Conservation (phyloP, 2,888 invertebrate species). For the Heliothis peltigera region DNA sequence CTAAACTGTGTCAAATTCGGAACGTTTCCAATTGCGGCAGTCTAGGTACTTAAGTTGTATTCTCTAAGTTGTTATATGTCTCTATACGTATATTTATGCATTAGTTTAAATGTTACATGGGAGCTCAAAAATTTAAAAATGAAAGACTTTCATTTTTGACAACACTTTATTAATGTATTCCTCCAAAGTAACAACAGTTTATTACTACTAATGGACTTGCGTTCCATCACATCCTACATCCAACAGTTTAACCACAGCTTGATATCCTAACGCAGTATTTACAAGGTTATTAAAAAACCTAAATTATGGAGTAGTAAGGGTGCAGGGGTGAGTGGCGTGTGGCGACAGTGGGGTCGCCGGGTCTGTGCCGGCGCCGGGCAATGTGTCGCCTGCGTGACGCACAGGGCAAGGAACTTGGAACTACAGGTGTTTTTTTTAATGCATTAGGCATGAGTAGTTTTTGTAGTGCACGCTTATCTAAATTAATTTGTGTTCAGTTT, state of each 20-base stretch:
- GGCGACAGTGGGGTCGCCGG: conserved; percentile 41
- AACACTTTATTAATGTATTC: no score
- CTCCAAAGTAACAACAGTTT: no score
- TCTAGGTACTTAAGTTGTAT: no score
- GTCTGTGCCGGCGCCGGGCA: conserved; percentile 43
- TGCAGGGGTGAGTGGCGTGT: conserved; percentile 39
- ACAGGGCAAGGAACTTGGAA: conserved; percentile 34
- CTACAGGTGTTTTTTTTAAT: conserved; percentile 20
- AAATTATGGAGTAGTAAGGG: conserved; percentile 23
- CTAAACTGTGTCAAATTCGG: not conserved
- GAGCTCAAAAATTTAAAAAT: no score
- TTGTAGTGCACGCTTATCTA: not conserved
- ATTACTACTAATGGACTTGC: not conserved
- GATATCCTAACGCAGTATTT: conserved; percentile 13
- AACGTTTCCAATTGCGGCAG: no score
- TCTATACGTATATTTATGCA: no score
- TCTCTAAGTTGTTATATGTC: no score
- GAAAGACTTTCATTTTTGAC: no score
- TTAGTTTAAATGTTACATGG: no score
- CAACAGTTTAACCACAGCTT: conserved; percentile 1
- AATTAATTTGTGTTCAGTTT: no score
- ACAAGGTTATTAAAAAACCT: conserved; percentile 34
- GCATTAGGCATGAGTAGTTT: conserved; percentile 4
- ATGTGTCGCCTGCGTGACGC: conserved; percentile 51
- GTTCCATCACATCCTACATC: not conserved